Base-by-base conservation (phyloP, 1,140 invertebrate species). In the Drosophila sturtevanti region DNA sequence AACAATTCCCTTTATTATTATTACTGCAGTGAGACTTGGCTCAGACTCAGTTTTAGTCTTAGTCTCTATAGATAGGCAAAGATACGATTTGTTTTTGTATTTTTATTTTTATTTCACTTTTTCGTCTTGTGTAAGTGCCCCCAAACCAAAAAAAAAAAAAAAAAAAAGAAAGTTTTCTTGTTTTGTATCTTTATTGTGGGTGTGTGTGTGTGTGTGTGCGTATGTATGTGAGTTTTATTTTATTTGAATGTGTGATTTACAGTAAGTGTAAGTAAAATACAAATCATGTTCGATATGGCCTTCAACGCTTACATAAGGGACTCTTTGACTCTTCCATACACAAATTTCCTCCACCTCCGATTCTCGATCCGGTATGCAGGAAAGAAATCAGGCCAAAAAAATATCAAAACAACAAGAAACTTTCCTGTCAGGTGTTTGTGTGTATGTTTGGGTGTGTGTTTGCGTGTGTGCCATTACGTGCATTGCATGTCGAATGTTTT, bases 1-100 rank as follows among this genome's bases (percentile, higher is more conserved):
- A 63, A 63, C 62, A 63, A 63, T 63, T 63, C 38, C 48, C 44
- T 63, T 63, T 63, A 63, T 63, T 63, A 63, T 63, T 63, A 63
- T 63, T 63, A 63, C 62, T 63, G 62, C 62, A 63, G 62, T 63
- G 62, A 62, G 60, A 48, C 38, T 62, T 44, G 21, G 38, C 41
- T 44, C 41, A 44, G 41, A 44, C 41, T 44, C 41, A 14, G 41
- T 48, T 48, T 48, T 48, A 48, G 41, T 16, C 18, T 21, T 18
- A 48, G 41, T 48, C 16, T 11, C 10, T 21, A 48, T 16, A 48
- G 41, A 10, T 1, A 48, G 41, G 41, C 18, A 18, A 10, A 48
- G 16, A 48, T 48, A 21, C 41, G 41, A 48, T 48, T 48, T 48
- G 41, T 21, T 48, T 10, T 21, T 48, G 41, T 48, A 21, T 48